Base-by-base conservation (phyloP, 2,888 invertebrate genomes). In the Matsumyia berberina region DNA sequence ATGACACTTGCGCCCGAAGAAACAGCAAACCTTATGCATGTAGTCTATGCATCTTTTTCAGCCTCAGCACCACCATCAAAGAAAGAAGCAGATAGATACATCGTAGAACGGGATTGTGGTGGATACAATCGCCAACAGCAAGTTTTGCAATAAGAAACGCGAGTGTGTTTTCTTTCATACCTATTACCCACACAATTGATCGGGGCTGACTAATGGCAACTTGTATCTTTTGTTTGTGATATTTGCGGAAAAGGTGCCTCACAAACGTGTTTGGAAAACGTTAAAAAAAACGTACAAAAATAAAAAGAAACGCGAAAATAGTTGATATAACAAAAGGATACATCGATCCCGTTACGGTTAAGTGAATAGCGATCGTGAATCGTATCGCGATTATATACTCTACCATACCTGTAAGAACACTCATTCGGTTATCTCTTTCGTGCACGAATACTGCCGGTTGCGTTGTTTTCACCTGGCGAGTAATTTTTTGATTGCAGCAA, bases 381-480 rank as follows among this genome's bases (percentile, higher is more conserved):
- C 37, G 64, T 69, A 69, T 69, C 37, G 33, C 46, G 11, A 64
- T 69, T 49, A 39, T 17, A 42, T 60, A 74, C 31, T 60, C 67
- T 51, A 31, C 51, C 19, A 11, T 55, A 67, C 58, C 33, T 53
- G 42, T n/a, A 11, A 5, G 35, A 35, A 15, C 24, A 70, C 31
- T 11, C 17, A 77, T 35, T 55, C 19, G 29, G 62, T 51, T 79
- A 69, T 85, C 83, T 74, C 83, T 66, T 74, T 85, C 58, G 19
- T 64, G 24, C 33, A 33, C 44, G 42, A 42, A 60, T 74, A 74
- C 64, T 55, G 46, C 83, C 83, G 79, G 83, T 74, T 79, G 51
- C 11, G 64, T 79, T 85, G 62, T 79, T 79, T 74, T 85, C 69
- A 85, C 83, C 79, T 85, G 83, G 58, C 73, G 29, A 55, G 62